Base-by-base conservation (phyloP, 2,113 vertebrate genomes). In the Dipodomys ordii region DNA sequence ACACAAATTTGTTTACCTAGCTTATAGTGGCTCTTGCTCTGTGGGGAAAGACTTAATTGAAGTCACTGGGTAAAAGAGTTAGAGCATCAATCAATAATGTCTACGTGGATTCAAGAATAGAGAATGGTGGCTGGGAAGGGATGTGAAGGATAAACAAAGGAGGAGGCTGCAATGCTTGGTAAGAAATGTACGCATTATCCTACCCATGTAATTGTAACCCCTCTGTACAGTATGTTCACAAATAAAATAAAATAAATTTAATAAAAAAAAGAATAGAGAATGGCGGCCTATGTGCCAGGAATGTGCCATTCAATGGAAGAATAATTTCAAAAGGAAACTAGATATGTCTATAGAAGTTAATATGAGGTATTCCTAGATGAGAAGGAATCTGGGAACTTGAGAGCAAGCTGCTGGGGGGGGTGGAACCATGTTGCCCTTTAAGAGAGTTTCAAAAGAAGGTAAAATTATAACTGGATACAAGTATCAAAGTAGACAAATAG, bases 311-410 rank as follows among this genome's bases (percentile, higher is more conserved):
- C 62, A 62, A 28, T 44, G 84, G 49, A 81, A 74, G 86, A 78
- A 57, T 22, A 81, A 92, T 91, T 96, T 83, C 69, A 19, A 84
- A 92, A 92, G 81, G 72, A 92, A 93, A 95, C 32, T 32, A 39
- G 57, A 89, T 91, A 74, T 8, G 28, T 81, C 23, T 65, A 65
- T 11, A 86, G 68, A 94, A 87, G 30, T n/a, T 57, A 73, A 69
- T 15, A 23, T 11, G 49, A 93, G 68, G 28, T 87, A 69, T 91
- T 39, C n/a, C 39, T 23, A 44, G 10, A 83, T 87, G 74, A 72
- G 73, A 92, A 90, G 6, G 78, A 86, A 49, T 88, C 83, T 94
- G n/a, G 62, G 22, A 91, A 80, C 76, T 30, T 65, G 44, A 80
- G 73, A 94, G 72, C 25, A 67, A 82, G 22, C 4, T 39, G 23